These are phyloP conservation scores for Musca domestica DNA, from an alignment of 1,140 invertebrate species.

Conservation along the genomic window DNA sequence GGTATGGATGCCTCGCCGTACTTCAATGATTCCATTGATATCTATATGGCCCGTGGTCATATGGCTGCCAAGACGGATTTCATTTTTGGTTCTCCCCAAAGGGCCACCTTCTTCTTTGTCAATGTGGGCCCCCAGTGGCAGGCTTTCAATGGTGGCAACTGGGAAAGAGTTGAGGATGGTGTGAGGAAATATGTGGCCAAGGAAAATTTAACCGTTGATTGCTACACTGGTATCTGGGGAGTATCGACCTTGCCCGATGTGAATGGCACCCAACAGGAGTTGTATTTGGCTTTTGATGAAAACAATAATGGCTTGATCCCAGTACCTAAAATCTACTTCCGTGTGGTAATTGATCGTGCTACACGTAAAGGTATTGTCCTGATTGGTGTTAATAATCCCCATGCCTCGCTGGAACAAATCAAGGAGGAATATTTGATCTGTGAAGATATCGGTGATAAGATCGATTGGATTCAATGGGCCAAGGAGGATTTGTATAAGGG, in stretches of 20 bases:
- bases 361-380: slow-evolving; percentile 57
- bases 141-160: slow-evolving; percentile 65
- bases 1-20: slow-evolving; percentile 41
- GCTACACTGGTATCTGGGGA: slow-evolving; percentile 63
- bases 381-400: slow-evolving; percentile 63
- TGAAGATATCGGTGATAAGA: slow-evolving; percentile 54
- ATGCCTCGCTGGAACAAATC: slow-evolving; percentile 46
- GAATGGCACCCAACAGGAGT: slow-evolving; percentile 49
- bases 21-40: slow-evolving; percentile 40
- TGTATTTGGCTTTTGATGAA: slow-evolving; percentile 57
- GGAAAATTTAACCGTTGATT: slow-evolving; percentile 52
- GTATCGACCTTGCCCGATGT: slow-evolving; percentile 56
- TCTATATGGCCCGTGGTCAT: slow-evolving; percentile 64
- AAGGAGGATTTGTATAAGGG: slow-evolving; percentile 58
- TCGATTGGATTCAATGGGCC: slow-evolving; percentile 58
- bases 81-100: slow-evolving; percentile 62
- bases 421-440: slow-evolving; percentile 56
- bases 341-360: slow-evolving; percentile 58
- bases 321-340: slow-evolving; percentile 61
- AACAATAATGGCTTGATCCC: slow-evolving; percentile 53
- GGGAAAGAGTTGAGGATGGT: slow-evolving; percentile 57
- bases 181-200: slow-evolving; percentile 53
- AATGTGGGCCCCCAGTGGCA: slow-evolving; percentile 68
- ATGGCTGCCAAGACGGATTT: slow-evolving; percentile 66
- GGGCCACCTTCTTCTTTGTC: slow-evolving; percentile 64